Evolutionary conservation across 2,797 vertebrate genomes (phyloP).

Genomic region (Tadarida brasiliensis): DNA sequence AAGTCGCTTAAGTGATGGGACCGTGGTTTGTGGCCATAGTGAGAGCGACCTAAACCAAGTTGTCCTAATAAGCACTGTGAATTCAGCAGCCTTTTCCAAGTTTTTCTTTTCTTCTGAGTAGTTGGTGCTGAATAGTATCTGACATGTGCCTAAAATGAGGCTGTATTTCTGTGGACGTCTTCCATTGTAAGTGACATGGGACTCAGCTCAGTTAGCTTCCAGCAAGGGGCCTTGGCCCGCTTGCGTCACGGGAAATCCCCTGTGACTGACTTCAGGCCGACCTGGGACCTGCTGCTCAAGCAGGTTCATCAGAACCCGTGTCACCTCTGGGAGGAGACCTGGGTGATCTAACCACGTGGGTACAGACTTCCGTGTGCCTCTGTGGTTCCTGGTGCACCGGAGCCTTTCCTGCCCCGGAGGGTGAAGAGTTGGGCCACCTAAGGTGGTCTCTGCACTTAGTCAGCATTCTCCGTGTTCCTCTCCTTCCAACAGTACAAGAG

Average conservation of each 20-base stretch:
- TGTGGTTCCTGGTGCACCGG: not conserved
- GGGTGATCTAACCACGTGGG: not conserved
- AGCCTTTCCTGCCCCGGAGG: not conserved
- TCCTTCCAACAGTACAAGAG: too few relatives aligned
- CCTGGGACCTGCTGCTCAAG: not conserved
- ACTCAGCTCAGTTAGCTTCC: not conserved
- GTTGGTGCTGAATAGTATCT: not conserved
- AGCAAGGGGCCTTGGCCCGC: not conserved
- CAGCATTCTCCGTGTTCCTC: too few relatives aligned
- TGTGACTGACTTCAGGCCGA: not conserved
- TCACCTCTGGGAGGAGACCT: not conserved
- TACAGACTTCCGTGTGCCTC: not conserved
- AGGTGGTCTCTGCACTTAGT: too few relatives aligned
- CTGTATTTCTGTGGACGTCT: not conserved
- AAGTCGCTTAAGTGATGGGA: not conserved
- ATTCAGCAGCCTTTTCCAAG: not conserved
- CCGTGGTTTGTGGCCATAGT: not conserved
- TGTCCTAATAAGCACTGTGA: not conserved
- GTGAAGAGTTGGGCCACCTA: too few relatives aligned
- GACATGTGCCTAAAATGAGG: not conserved
- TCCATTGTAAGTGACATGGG: not conserved
- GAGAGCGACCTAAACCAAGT: not conserved
- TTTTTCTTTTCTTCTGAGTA: not conserved
- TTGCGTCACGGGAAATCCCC: not conserved
- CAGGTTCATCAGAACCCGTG: not conserved